Evolutionary conservation across 2,113 vertebrate genomes (phyloP).

Genomic region (Rhipidura dahli): DNA sequence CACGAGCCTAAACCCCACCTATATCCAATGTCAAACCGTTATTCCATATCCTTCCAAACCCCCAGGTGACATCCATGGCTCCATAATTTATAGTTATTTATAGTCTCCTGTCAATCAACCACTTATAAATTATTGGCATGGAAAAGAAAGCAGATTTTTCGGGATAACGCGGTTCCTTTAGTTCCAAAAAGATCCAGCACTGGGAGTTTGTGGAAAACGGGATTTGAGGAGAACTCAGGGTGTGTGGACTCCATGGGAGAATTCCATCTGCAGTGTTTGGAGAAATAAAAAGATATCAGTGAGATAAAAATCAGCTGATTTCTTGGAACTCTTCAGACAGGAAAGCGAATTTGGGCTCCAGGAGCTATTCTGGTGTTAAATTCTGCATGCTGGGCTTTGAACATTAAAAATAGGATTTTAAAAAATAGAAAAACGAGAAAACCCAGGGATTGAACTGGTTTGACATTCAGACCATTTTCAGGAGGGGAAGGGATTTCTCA

Average conservation of each 20-base stretch:
- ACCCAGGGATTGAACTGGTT: fast-evolving
- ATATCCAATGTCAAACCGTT: neutral
- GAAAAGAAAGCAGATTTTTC: neutral
- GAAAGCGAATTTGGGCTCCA: neutral
- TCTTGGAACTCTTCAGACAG: neutral
- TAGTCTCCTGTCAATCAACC: neutral
- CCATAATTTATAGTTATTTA: neutral
- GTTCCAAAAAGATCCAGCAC: neutral
- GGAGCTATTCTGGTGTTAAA: neutral
- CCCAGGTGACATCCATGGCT: neutral
- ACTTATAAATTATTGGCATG: neutral
- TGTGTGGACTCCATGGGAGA: neutral
- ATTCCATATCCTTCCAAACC: neutral
- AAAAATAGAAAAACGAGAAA: neutral
- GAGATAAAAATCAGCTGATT: neutral
- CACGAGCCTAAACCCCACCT: neutral
- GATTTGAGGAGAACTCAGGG: neutral
- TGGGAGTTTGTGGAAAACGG: neutral
- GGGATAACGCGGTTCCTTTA: neutral
- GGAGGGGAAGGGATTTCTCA: neutral
- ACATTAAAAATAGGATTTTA: neutral
- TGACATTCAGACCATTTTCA: no score
- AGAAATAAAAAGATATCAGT: fast-evolving
- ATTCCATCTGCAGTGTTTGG: neutral
- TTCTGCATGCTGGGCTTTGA: no score